Conservation (phyloP, 2,888 invertebrate genomes). For the Plebejus melissa region DNA sequence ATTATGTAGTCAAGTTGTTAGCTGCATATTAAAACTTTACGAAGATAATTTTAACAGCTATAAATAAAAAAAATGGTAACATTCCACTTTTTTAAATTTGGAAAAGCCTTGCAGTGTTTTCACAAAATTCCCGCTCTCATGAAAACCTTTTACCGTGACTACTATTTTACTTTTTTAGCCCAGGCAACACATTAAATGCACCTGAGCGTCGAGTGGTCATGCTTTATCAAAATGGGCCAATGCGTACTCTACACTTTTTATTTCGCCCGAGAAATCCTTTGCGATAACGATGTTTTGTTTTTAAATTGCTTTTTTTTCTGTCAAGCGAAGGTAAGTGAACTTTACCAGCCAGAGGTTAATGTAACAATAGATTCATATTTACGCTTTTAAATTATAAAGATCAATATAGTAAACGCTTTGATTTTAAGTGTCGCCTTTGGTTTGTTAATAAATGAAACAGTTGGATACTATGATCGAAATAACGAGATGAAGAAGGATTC, state of each 20-base stretch:
- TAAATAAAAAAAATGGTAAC: background rate
- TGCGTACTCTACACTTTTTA: conserved; percentile 53
- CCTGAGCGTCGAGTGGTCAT: conserved; percentile 53
- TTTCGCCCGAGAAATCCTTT: conserved; percentile 49
- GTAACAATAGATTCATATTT: background rate
- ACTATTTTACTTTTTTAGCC: conserved; percentile 26
- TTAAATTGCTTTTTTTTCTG: conserved; percentile 42
- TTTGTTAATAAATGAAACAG: background rate
- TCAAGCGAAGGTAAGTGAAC: conserved; percentile 26
- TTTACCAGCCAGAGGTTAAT: conserved; percentile 17
- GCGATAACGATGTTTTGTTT: conserved; percentile 51
- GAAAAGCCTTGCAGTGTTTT: background rate
- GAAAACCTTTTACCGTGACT: background rate
- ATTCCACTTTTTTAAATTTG: background rate
- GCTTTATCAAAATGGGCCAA: conserved; percentile 77
- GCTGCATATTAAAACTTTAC: background rate
- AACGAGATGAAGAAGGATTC: no score
- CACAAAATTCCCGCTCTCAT: background rate
- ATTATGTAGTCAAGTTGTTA: background rate
- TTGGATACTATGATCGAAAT: background rate
- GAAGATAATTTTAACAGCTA: background rate
- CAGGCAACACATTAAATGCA: conserved; percentile 40
- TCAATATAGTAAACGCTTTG: background rate
- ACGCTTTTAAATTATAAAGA: background rate
- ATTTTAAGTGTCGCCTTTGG: background rate